These are phyloP conservation scores for Pseudomugil tenellus DNA, from an alignment of 2,797 vertebrate genomes.

Conservation along the genomic window DNA sequence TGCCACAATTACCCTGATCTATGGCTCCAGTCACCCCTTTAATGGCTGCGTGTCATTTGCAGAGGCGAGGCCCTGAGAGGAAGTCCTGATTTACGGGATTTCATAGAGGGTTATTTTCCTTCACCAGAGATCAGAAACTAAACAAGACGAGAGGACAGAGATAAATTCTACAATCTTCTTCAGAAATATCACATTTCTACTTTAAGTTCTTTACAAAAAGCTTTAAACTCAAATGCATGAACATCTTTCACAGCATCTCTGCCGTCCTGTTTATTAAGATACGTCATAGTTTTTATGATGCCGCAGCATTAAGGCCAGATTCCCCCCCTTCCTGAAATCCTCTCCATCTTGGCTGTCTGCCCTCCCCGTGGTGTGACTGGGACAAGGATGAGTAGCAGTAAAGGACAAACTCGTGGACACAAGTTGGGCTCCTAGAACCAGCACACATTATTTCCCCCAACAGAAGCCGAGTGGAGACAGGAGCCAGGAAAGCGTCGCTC, in stretches of 20 bases:
- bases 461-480: conserved; percentile 58
- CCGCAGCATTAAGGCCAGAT: too few species aligned
- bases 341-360: conserved; percentile 67
- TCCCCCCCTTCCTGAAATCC: conserved; percentile 62
- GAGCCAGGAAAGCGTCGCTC: conserved; percentile 59
- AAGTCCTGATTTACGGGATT: conserved; percentile 84
- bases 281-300: too few species aligned
- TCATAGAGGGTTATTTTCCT: conserved; percentile 52
- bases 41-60: conserved; percentile 88
- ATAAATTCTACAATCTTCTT: background rate
- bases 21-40: conserved; percentile 89
- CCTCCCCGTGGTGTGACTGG: conserved; percentile 67
- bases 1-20: conserved; percentile 95
- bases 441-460: conserved; percentile 68
- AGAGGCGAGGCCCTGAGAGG: conserved; percentile 80
- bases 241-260: background rate
- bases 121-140: conserved; percentile 8
- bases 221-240: background rate
- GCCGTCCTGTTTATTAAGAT: too few species aligned
- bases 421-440: conserved; percentile 68
- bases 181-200: background rate
- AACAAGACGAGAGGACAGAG: too few species aligned
- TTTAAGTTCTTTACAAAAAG: too few species aligned
- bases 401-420: conserved; percentile 75
- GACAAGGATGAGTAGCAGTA: conserved; percentile 75